phyloP scores from a whole-genome alignment of 2,113 vertebrate species.

The Cololabis saira region DNA sequence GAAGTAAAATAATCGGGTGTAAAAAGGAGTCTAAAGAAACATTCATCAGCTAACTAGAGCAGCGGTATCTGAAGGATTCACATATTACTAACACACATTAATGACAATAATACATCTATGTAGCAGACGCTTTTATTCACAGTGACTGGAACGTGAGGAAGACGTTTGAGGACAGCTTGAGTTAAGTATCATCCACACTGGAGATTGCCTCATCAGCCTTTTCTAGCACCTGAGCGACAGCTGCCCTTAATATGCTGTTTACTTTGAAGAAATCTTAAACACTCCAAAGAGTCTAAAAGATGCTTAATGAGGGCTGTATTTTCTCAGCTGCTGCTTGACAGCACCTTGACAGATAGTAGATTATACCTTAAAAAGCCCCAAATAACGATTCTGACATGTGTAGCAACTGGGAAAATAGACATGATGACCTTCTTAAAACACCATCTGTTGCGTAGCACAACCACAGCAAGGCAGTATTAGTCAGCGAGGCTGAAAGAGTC shows the following conservation, averaged over 20 bases:
- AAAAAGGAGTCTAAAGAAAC: too few relatives aligned
- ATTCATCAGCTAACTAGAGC: too few relatives aligned
- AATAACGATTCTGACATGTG: conserved; percentile 31
- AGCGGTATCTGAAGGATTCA: too few relatives aligned
- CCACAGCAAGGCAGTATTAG: conserved; percentile 53
- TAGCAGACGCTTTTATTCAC: too few relatives aligned
- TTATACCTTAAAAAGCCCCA: conserved; percentile 47
- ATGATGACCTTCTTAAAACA: conserved; percentile 61
- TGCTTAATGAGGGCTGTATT: conserved; percentile 9
- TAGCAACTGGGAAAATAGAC: conserved; percentile 43
- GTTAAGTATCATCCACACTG: not conserved
- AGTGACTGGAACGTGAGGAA: too few relatives aligned
- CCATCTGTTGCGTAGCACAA: conserved; percentile 65
- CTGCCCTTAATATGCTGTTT: conserved; percentile 11
- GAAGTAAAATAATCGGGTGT: not conserved
- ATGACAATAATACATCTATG: too few relatives aligned
- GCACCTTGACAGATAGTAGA: conserved; percentile 20
- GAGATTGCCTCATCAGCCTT: not conserved
- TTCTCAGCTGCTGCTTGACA: conserved; percentile 24
- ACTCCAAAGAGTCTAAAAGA: conserved; percentile 13
- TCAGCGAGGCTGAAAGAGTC: conserved; percentile 45
- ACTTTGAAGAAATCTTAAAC: conserved; percentile 18
- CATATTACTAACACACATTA: too few relatives aligned
- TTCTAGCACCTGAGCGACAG: not conserved
- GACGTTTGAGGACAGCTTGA: too few relatives aligned